phyloP scores from a whole-genome alignment of 35 echinoderm and acorn worm species.

The Chiridota heheva region DNA sequence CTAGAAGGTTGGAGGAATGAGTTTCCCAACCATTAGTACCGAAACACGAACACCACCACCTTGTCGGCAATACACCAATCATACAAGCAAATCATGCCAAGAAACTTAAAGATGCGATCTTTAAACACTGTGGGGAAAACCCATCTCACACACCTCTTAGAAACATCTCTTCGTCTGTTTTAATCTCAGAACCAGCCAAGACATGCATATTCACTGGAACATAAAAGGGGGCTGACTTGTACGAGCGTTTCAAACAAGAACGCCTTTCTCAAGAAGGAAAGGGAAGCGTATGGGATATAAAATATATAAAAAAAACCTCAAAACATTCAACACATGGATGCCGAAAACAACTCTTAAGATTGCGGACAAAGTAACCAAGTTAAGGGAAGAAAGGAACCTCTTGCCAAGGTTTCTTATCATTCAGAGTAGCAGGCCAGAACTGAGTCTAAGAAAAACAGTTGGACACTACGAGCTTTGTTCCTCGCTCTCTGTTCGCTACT shows the following conservation, averaged over 20 bases:
- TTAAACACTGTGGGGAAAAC: conserved; percentile 23
- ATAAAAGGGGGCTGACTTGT: conserved; percentile 8
- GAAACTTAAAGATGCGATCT: conserved; percentile 32
- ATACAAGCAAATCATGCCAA: conserved; percentile 19
- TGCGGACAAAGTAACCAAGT: conserved; percentile 10
- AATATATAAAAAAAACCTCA: conserved; percentile 14
- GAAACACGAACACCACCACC: conserved; percentile 13
- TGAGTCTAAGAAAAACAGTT: conserved; percentile 25
- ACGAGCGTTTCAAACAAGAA: conserved; percentile 8
- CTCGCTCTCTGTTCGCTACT: conserved; percentile 1
- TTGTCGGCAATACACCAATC: conserved; percentile 16
- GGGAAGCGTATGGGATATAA: conserved; percentile 16
- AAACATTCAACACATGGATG: conserved; percentile 26
- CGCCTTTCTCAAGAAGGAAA: conserved; percentile 9
- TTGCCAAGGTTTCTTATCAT: conserved; percentile 20
- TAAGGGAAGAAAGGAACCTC: conserved; percentile 29
- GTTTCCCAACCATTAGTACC: conserved; percentile 5
- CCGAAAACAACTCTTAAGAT: conserved; percentile 12
- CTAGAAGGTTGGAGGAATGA: conserved; percentile 13
- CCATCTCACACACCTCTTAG: conserved; percentile 17
- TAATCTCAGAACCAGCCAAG: conserved; percentile 26
- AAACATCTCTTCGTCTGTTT: conserved; percentile 33
- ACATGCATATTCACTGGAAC: conserved; percentile 16
- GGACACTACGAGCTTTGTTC: conserved; percentile 19
- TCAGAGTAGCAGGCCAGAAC: conserved; percentile 24